Conservation (phyloP, 2,888 invertebrate genomes). For the Pristionchus fissidentatus region DNA sequence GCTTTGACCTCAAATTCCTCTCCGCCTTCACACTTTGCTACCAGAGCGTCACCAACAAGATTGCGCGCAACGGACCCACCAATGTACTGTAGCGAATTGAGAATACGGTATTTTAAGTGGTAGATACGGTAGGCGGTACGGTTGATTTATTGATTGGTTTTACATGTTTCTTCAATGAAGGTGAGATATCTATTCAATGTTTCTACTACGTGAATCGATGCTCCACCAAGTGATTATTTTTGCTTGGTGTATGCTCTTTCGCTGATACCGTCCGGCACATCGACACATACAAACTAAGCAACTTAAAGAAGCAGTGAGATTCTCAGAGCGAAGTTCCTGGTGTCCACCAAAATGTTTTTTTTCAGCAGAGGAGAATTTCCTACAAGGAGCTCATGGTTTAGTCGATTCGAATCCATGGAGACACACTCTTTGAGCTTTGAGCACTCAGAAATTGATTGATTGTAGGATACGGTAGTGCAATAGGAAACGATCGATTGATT, state of each 20-base stretch:
- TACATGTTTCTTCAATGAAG: conserved; percentile 82
- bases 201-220: no score
- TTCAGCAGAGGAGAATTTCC: conserved; percentile 88
- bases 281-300: conserved; percentile 89
- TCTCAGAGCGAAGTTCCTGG: not conserved
- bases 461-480: not conserved
- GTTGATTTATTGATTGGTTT: not conserved
- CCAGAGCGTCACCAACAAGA: conserved; percentile 84
- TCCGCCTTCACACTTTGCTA: conserved; percentile 89
- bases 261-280: conserved; percentile 88
- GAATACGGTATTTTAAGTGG: not conserved
- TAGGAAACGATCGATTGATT: not conserved
- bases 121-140: not conserved
- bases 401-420: conserved; percentile 92
- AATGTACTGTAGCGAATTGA: conserved; percentile 74
- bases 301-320: conserved; percentile 87
- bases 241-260: no score
- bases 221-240: no score
- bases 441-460: conserved; percentile 81
- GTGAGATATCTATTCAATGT: no score
- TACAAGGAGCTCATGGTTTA: conserved; percentile 91
- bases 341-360: not conserved
- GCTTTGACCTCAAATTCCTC: conserved; percentile 85
- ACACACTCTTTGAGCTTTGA: conserved; percentile 83
- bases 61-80: conserved; percentile 82